A percentile compares a stretch with the other conserved stretches of the same genome.
These are phyloP conservation scores for Podarcis lilfordi DNA, from an alignment of 2,797 vertebrate genomes.

Conservation along the genomic window DNA sequence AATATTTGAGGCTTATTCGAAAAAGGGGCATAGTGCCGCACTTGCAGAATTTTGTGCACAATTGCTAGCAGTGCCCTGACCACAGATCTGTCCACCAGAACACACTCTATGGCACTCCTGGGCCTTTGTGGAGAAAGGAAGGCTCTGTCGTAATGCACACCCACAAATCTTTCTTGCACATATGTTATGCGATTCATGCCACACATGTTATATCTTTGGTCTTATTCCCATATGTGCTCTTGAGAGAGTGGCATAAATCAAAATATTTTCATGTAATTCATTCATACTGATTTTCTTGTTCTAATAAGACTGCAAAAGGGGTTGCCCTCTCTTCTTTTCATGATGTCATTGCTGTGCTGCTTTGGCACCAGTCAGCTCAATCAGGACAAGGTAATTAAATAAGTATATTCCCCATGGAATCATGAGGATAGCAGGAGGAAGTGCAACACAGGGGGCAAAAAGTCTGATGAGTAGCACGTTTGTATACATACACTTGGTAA, in stretches of 20 bases:
- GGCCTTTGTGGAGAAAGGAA: neutral
- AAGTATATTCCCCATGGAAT: slow-evolving; percentile 3
- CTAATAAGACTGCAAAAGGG: slow-evolving; percentile 6
- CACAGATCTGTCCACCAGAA: neutral
- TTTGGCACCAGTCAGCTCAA: neutral
- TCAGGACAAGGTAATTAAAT: slow-evolving; percentile 66
- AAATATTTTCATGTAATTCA: neutral
- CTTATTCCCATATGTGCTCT: slow-evolving; percentile 3
- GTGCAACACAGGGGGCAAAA: neutral
- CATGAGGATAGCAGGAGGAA: neutral
- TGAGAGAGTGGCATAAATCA: neutral
- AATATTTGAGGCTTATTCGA: neutral
- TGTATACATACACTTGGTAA: slow-evolving; percentile 23
- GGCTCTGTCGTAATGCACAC: neutral
- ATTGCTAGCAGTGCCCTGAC: neutral
- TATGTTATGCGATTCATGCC: neutral
- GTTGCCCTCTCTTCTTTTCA: slow-evolving; percentile 30
- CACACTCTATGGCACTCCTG: neutral
- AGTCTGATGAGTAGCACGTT: slow-evolving; percentile 65
- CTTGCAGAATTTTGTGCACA: neutral
- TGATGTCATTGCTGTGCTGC: neutral
- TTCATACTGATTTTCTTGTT: neutral
- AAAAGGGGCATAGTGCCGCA: neutral
- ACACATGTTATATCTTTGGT: neutral
- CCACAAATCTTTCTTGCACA: fast-evolving